Evolutionary conservation across 2,113 vertebrate genomes (phyloP).

Genomic region (Tyto alba): DNA sequence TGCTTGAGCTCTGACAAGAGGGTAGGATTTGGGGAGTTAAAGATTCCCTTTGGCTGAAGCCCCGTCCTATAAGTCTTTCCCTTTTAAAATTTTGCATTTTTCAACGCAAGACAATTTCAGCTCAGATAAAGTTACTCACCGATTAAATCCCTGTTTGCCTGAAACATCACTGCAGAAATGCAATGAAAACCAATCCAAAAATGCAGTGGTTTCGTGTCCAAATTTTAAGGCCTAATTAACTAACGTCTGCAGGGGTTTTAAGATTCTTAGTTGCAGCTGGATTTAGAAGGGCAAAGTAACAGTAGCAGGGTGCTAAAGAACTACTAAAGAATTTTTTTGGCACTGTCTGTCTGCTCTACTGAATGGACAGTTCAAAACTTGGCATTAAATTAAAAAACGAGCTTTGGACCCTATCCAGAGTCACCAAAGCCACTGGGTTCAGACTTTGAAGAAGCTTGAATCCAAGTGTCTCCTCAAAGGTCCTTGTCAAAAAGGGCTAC

Average conservation of each 20-base stretch:
- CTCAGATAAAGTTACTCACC: background rate
- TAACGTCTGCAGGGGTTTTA: background rate
- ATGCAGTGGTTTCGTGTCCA: background rate
- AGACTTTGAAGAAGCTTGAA: background rate
- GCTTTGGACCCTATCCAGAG: background rate
- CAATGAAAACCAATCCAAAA: background rate
- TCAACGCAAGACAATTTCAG: background rate
- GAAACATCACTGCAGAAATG: background rate
- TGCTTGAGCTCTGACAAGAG: background rate
- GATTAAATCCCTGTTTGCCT: background rate
- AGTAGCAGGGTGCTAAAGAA: constrained; percentile 30
- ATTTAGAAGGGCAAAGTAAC: background rate
- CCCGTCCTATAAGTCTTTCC: background rate
- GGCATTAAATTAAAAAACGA: constrained; percentile 31
- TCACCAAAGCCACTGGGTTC: background rate
- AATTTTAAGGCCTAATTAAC: background rate
- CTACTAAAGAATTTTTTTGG: background rate
- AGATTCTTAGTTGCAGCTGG: background rate
- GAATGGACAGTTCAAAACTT: background rate
- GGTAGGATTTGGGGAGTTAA: background rate
- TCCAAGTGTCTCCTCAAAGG: background rate
- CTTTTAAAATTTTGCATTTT: background rate
- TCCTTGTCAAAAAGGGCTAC: background rate
- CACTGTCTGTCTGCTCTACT: background rate
- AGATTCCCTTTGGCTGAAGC: background rate